A percentile compares a stretch with the other conserved stretches of the same genome.
These are phyloP conservation scores for Leptothorax acervorum DNA, from an alignment of 2,888 invertebrate species.

Conservation along the genomic window DNA sequence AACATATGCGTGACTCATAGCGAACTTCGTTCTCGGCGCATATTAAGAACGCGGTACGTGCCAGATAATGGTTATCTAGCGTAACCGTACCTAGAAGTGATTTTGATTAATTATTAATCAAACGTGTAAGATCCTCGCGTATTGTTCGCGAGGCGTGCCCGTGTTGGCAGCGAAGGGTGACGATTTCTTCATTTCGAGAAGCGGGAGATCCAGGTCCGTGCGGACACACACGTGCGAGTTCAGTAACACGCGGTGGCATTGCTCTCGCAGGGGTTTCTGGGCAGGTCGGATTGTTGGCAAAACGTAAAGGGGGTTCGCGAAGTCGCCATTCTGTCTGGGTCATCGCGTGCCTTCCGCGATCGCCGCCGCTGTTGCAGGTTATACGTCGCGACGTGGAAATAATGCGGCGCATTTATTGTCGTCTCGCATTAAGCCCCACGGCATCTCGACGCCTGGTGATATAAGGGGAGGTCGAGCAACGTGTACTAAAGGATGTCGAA, in stretches of 20 bases:
- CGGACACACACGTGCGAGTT: slow-evolving; percentile 45
- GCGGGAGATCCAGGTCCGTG: slow-evolving; percentile 45
- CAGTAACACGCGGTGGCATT: slow-evolving; percentile 31
- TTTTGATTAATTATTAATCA: slow-evolving; percentile 33
- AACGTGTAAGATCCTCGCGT: background rate
- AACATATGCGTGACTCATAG: slow-evolving; percentile 35
- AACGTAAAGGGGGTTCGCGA: slow-evolving; percentile 67
- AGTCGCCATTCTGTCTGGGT: slow-evolving; percentile 82
- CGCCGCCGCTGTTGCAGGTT: slow-evolving; percentile 59
- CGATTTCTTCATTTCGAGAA: slow-evolving; percentile 16
- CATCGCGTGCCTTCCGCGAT: slow-evolving; percentile 80
- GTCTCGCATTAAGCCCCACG: slow-evolving; percentile 64
- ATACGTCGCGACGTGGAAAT: slow-evolving; percentile 72
- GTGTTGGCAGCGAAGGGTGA: background rate
- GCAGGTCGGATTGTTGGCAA: slow-evolving; percentile 70
- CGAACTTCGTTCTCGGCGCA: slow-evolving; percentile 28
- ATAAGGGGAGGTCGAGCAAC: background rate
- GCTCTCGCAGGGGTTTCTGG: slow-evolving; percentile 61
- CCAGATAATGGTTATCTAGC: background rate
- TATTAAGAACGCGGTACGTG: background rate
- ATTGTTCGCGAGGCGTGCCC: background rate
- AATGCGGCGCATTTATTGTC: slow-evolving; percentile 70
- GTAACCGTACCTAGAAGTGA: background rate
- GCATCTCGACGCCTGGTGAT: slow-evolving; percentile 65
- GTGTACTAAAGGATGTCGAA: background rate